Evolutionary conservation across 2,888 invertebrate genomes (phyloP).

Genomic region (Atethmia centrago): DNA sequence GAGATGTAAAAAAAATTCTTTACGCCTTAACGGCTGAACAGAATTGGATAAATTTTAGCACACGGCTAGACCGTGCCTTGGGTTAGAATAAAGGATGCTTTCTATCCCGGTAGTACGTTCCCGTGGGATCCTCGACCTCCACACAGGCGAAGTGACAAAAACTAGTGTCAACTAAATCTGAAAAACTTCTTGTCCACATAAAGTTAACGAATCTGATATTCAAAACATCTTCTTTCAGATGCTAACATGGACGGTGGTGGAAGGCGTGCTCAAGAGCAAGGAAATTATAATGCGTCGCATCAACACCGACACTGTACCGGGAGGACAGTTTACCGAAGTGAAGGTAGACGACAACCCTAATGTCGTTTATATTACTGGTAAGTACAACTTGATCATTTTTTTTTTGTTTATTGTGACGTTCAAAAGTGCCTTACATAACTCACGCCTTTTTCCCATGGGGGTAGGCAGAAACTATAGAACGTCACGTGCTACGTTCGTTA

Average conservation of each 20-base stretch:
- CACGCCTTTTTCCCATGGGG: too few species aligned
- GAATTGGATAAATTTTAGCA: too few species aligned
- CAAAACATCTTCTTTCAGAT: constrained; percentile 66
- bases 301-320: constrained; percentile 76
- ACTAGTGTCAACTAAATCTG: too few species aligned
- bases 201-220: not conserved
- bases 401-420: too few species aligned
- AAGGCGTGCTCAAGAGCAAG: constrained; percentile 78
- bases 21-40: too few species aligned
- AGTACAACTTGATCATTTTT: constrained; percentile 8
- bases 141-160: too few species aligned
- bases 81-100: too few species aligned
- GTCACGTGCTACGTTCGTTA: too few species aligned
- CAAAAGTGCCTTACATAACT: too few species aligned
- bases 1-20: too few species aligned
- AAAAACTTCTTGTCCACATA: not conserved
- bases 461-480: too few species aligned
- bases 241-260: constrained; percentile 81
- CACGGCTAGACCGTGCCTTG: too few species aligned
- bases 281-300: constrained; percentile 77
- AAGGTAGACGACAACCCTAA: constrained; percentile 74
- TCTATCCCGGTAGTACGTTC: not conserved
- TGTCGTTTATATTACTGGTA: constrained; percentile 80
- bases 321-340: constrained; percentile 76
- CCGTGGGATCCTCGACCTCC: not conserved